Conservation (phyloP, 2,888 invertebrate species). For the Meganola albula region DNA sequence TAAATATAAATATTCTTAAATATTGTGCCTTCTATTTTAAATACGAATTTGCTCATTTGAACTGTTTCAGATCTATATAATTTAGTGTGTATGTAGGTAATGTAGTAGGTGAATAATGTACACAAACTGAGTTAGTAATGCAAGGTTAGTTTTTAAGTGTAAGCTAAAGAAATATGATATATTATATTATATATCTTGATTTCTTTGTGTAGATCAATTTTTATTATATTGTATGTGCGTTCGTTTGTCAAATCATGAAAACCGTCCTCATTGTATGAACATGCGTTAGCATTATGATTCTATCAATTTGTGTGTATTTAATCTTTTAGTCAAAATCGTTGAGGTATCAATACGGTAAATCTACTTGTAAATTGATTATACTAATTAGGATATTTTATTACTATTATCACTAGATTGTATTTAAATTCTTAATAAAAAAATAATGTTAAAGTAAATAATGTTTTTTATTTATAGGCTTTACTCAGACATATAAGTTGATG, state of each 20-base stretch:
- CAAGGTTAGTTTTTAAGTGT: slow-evolving; percentile 23
- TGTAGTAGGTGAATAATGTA: slow-evolving; percentile 32
- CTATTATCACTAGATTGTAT: slow-evolving; percentile 54
- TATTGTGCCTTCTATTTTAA: slow-evolving; percentile 45
- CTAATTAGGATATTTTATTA: slow-evolving; percentile 42
- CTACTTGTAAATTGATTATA: slow-evolving; percentile 56
- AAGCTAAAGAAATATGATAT: slow-evolving; percentile 32
- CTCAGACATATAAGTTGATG: too few relatives aligned
- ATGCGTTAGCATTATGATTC: slow-evolving; percentile 31
- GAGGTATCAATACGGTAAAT: slow-evolving; percentile 38
- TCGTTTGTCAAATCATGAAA: slow-evolving; percentile 40
- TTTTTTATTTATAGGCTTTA: slow-evolving; percentile 5
- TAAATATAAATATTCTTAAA: slow-evolving; percentile 26
- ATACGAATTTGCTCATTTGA: slow-evolving; percentile 52
- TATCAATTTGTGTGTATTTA: slow-evolving; percentile 31
- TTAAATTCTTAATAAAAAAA: slow-evolving; percentile 66
- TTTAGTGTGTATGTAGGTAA: slow-evolving; percentile 27
- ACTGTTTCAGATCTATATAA: slow-evolving; percentile 41
- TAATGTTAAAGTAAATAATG: slow-evolving; percentile 33
- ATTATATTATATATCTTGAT: slow-evolving; percentile 35
- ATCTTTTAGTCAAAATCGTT: slow-evolving; percentile 46
- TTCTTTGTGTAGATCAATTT: slow-evolving; percentile 30
- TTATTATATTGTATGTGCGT: slow-evolving; percentile 21
- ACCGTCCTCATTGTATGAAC: slow-evolving; percentile 38
- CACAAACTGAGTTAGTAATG: slow-evolving; percentile 27